Conservation (phyloP, 2,888 invertebrate species). For the Nasonovia ribisnigri region DNA sequence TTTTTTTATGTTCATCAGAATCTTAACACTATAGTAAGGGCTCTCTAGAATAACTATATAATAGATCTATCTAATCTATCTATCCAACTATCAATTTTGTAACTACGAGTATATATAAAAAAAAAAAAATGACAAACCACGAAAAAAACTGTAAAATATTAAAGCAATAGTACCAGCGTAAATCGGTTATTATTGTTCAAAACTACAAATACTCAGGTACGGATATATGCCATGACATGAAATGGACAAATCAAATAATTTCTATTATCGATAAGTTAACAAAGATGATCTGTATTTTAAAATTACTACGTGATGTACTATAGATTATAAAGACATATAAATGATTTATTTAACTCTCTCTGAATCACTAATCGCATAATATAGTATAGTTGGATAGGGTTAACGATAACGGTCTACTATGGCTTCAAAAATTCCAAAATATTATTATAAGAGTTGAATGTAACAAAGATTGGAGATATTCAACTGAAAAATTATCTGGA, state of each 20-base stretch:
- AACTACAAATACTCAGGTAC: not conserved
- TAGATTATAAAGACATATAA: not conserved
- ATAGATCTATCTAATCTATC: too few species aligned
- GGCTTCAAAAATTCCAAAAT: not conserved
- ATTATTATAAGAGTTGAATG: not conserved
- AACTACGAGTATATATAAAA: too few species aligned
- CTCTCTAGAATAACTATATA: not conserved
- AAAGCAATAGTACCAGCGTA: too few species aligned
- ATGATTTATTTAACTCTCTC: not conserved
- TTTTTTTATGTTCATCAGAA: not conserved
- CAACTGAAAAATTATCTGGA: too few species aligned
- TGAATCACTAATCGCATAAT: not conserved
- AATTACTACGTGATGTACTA: not conserved
- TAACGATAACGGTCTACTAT: not conserved
- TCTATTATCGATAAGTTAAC: not conserved
- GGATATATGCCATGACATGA: not conserved
- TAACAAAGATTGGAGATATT: not conserved
- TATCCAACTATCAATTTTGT: too few species aligned
- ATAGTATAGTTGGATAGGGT: not conserved
- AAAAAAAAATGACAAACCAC: too few species aligned
- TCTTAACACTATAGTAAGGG: not conserved
- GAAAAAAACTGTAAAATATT: too few species aligned
- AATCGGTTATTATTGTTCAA: too few species aligned
- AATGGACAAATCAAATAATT: not conserved
- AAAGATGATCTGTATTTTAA: not conserved